Percentiles rank a stretch among this genome's conserved stretches.
Evolutionary conservation across 2,888 invertebrate genomes (phyloP).

Genomic region (Aplocera efformata): DNA sequence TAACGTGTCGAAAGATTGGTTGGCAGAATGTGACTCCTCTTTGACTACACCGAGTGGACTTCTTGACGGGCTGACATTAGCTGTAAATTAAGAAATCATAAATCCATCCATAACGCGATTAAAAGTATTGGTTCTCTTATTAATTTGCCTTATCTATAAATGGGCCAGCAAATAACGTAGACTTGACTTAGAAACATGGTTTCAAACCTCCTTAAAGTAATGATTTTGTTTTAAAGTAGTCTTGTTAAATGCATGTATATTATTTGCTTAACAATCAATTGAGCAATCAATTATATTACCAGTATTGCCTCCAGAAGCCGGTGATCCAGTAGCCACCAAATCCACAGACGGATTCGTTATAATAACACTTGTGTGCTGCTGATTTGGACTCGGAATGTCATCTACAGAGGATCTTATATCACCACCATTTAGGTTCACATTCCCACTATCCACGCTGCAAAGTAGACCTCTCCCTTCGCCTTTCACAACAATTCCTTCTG

Average conservation of each 20-base stretch:
- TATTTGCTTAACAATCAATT: too few relatives aligned
- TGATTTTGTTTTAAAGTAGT: too few relatives aligned
- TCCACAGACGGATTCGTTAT: slow-evolving; percentile 87
- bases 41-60: slow-evolving; percentile 80
- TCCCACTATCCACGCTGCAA: slow-evolving; percentile 71
- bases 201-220: too few relatives aligned
- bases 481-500: slow-evolving; percentile 75
- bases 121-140: too few relatives aligned
- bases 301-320: slow-evolving; percentile 66
- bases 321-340: slow-evolving; percentile 72
- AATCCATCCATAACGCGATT: slow-evolving; percentile 2
- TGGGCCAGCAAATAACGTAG: too few relatives aligned
- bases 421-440: slow-evolving; percentile 59
- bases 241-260: too few relatives aligned
- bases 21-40: slow-evolving; percentile 80
- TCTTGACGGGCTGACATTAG: slow-evolving; percentile 73
- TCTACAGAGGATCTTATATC: slow-evolving; percentile 60
- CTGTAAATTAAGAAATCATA: slow-evolving; percentile 30
- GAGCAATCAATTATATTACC: slow-evolving; percentile 47
- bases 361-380: slow-evolving; percentile 83
- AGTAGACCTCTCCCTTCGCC: slow-evolving; percentile 66
- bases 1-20: slow-evolving; percentile 70
- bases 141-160: too few relatives aligned
- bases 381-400: slow-evolving; percentile 52
- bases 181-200: too few relatives aligned